Evolutionary conservation across 2,113 vertebrate species (phyloP).

Genomic region (Hylia prasina): DNA sequence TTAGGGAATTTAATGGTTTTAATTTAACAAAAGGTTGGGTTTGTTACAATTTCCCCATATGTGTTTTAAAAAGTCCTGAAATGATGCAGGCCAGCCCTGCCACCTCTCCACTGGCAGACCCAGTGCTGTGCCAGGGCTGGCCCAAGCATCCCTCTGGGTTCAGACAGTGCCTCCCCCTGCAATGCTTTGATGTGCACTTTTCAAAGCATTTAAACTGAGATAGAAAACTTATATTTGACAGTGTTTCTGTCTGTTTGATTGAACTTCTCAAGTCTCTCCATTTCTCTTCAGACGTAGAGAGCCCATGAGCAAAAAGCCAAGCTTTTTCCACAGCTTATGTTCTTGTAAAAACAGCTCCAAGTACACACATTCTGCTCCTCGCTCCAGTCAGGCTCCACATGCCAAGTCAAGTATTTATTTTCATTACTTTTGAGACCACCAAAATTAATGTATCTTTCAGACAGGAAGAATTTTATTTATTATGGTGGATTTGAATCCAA

Average conservation of each 20-base stretch:
- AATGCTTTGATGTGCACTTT: neutral
- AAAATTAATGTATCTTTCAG: constrained; percentile 75
- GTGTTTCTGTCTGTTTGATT: constrained; percentile 27
- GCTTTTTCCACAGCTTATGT: constrained; percentile 66
- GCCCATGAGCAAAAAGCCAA: constrained; percentile 10
- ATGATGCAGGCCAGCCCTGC: neutral
- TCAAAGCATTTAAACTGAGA: neutral
- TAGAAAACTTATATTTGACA: neutral
- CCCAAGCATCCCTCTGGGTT: neutral
- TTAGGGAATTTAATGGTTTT: neutral
- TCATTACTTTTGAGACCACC: constrained; percentile 73
- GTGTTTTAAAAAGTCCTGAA: neutral
- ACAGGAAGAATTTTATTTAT: constrained; percentile 76
- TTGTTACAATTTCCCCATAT: neutral
- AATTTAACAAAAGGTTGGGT: neutral
- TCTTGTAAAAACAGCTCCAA: constrained; percentile 71
- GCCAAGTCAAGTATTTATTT: constrained; percentile 74
- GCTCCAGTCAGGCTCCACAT: constrained; percentile 37
- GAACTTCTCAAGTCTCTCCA: constrained; percentile 17
- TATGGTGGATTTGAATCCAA: constrained; percentile 68
- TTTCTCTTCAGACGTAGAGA: neutral
- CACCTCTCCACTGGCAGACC: neutral
- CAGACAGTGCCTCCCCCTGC: neutral
- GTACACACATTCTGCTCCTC: constrained; percentile 67
- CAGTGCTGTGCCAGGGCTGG: neutral